phyloP scores from a whole-genome alignment of 2,113 vertebrate species.

The Phocoena sinus region DNA sequence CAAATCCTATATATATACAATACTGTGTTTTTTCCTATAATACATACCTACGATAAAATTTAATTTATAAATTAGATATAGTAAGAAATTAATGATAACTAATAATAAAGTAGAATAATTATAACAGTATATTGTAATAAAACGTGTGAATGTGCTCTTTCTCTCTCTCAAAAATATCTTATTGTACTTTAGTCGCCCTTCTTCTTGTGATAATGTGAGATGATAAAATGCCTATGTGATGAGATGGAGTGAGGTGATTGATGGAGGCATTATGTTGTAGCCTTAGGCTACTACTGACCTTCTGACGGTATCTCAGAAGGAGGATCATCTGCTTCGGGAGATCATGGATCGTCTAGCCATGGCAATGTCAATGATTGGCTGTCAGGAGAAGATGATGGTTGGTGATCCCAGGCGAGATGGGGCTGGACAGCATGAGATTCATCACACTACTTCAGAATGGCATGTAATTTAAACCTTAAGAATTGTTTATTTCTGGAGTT shows the following conservation, averaged over 20 bases:
- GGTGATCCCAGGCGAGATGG: background rate
- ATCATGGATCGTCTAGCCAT: background rate
- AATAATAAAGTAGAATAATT: background rate
- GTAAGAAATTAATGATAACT: background rate
- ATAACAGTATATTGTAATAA: background rate
- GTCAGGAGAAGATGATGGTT: background rate
- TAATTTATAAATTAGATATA: background rate
- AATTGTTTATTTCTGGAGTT: background rate
- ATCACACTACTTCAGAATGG: background rate
- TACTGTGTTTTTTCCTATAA: background rate
- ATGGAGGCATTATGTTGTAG: background rate
- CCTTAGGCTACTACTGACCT: too few species aligned
- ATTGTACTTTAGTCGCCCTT: background rate
- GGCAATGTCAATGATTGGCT: background rate
- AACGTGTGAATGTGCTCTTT: background rate
- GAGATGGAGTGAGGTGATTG: background rate
- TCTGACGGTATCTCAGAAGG: background rate
- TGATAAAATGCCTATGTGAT: background rate
- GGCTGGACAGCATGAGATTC: background rate
- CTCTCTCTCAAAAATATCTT: background rate
- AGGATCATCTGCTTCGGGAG: background rate
- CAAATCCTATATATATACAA: background rate
- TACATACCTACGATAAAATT: background rate
- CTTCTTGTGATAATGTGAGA: too few species aligned
- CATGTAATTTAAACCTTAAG: background rate